These are phyloP conservation scores for Heliconius aoede DNA, from an alignment of 2,888 invertebrate genomes.

Conservation along the genomic window DNA sequence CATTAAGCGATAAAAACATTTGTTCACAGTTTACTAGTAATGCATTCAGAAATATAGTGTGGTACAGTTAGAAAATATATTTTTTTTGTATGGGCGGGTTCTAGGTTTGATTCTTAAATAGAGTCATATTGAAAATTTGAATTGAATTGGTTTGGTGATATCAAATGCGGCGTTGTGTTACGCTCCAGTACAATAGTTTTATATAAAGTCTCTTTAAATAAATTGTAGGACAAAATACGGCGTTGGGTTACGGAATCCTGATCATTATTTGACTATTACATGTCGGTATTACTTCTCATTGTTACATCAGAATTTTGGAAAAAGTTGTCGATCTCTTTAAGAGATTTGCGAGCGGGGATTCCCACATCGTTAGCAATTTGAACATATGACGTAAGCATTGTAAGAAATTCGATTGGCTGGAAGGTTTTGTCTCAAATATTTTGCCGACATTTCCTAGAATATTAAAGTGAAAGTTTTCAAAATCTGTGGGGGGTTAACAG, in stretches of 20 bases:
- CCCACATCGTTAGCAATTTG: background rate
- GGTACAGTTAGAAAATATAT: background rate
- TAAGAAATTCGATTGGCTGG: background rate
- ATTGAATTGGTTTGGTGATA: too few relatives aligned
- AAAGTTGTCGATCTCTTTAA: background rate
- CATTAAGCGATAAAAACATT: conserved; percentile 25
- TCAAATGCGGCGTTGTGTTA: background rate
- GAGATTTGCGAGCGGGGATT: conserved; percentile 7
- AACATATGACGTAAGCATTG: conserved; percentile 1
- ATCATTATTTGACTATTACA: too few relatives aligned
- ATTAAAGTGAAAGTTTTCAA: background rate
- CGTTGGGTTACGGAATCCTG: background rate
- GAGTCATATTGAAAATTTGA: background rate
- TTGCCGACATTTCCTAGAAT: background rate
- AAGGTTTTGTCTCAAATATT: background rate
- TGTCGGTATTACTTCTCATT: too few relatives aligned
- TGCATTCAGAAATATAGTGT: background rate
- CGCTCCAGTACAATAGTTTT: background rate
- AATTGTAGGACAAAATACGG: background rate
- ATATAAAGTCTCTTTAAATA: background rate
- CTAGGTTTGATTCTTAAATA: background rate
- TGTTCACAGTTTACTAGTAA: conserved; percentile 22
- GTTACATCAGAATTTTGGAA: background rate
- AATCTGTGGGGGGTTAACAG: background rate
- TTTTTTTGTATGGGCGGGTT: background rate